These are phyloP conservation scores for Prolemur simus DNA, from an alignment of 2,113 vertebrate species.

Conservation along the genomic window DNA sequence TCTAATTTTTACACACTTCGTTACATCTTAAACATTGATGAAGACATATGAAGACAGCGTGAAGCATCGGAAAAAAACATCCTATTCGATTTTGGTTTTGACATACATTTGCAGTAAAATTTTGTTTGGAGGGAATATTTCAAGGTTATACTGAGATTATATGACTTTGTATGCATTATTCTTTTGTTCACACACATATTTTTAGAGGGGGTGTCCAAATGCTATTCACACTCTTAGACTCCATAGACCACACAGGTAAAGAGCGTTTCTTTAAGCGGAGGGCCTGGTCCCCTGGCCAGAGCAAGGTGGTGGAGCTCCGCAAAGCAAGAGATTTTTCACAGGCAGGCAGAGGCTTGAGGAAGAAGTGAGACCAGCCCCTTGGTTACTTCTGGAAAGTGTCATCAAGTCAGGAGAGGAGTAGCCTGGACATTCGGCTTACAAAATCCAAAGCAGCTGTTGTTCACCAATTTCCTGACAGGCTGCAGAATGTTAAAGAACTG, in stretches of 20 bases:
- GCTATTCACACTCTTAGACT: background rate
- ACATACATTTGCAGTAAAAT: background rate
- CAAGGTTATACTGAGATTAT: background rate
- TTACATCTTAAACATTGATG: background rate
- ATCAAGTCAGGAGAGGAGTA: background rate
- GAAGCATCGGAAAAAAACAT: background rate
- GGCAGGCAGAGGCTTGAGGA: background rate
- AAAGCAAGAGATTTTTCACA: background rate
- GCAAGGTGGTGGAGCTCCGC: background rate
- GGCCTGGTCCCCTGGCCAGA: rapidly evolving
- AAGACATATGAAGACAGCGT: background rate
- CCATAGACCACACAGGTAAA: too few relatives aligned
- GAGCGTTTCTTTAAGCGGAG: background rate
- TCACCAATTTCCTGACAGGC: background rate
- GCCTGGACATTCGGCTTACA: rapidly evolving
- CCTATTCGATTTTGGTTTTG: background rate
- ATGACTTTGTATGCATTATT: background rate
- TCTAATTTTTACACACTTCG: background rate
- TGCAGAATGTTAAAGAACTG: background rate
- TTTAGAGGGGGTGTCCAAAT: background rate
- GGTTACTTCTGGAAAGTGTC: background rate
- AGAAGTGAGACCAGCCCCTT: background rate
- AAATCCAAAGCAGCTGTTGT: background rate
- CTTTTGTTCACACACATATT: background rate
- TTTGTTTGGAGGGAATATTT: background rate